Base-by-base conservation (phyloP, 2,797 vertebrate species). In the Apogon hyalosoma region DNA sequence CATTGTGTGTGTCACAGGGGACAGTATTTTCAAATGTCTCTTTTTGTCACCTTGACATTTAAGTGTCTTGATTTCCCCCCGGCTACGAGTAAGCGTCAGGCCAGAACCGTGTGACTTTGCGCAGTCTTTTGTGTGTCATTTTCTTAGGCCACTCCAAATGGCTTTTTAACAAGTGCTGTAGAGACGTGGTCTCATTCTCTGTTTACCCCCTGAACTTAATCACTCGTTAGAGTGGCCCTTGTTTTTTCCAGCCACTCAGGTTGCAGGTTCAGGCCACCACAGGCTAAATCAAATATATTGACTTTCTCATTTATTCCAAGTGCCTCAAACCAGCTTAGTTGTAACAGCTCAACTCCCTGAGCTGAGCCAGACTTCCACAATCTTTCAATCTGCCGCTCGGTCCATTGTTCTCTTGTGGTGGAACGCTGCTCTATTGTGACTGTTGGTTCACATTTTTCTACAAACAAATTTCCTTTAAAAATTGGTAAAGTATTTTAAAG, bases 41-140 rank as follows among this genome's bases (percentile, higher is more conserved):
- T 79, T 80, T 83, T 86, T 77, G 81, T 92, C 86, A 89, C 88
- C 90, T 91, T 92, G 88, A 91, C 88, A 91, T 90, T 91, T 91
- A 75, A 82, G 77, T 28, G 64, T 80, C 52, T 55, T 48, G 48
- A 64, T 58, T 54, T 31, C 33, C 15, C 33, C 41, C 51, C 5
- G 18, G 85, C 71, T 10, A 53, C 39, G 38, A 61, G 48, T 43
- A 45, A 68, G 19, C 49, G 1, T 43, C 57, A 36, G 45, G 78
- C 58, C 10, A 11, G 9, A 40, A 21, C 21, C 0, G 28, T 6
- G 16, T 69, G 80, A 73, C 85, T 85, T 83, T 83, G 73, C 52
- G 0, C 55, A 40, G 3, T 58, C 77, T 82, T 73, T 46, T 51
- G 47, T 60, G 51, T 41, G 40, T 51, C 12, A 1, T 58, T 51